Evolutionary conservation across 2,113 vertebrate genomes (phyloP).

Genomic region (Panthera leo): DNA sequence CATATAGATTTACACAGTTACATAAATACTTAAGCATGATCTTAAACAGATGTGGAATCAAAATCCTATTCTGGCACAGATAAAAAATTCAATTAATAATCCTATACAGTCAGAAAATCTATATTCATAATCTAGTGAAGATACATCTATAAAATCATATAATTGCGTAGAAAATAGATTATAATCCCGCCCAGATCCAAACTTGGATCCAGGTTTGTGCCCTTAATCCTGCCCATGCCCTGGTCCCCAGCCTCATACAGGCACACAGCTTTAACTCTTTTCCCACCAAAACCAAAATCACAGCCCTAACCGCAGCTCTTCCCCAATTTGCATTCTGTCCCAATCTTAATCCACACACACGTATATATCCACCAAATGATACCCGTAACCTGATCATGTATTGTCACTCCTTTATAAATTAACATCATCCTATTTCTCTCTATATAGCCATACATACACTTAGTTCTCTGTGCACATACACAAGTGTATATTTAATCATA

Average conservation of each 20-base stretch:
- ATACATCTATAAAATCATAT: not conserved
- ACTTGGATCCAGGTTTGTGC: not conserved
- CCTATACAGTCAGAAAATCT: not conserved
- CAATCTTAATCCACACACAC: not conserved
- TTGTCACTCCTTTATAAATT: not conserved
- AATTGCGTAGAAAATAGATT: not conserved
- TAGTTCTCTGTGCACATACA: not conserved
- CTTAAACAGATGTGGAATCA: not conserved
- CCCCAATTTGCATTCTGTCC: accelerated
- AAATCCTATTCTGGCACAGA: not conserved
- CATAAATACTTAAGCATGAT: not conserved
- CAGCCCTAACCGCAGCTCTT: not conserved
- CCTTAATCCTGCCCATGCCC: not conserved
- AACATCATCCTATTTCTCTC: not conserved
- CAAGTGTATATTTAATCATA: not conserved
- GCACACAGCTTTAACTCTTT: not conserved
- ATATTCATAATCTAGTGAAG: not conserved
- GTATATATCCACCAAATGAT: not conserved
- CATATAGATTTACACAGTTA: not conserved
- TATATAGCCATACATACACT: not conserved
- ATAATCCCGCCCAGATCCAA: not conserved
- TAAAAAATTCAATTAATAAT: not conserved
- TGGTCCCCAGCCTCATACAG: not conserved
- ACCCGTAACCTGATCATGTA: not conserved
- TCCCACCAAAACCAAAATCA: not conserved